A percentile compares a stretch with the other conserved stretches of the same genome.
Evolutionary conservation across 2,888 invertebrate species (phyloP).

Genomic region (Ryuthela nishihirai): DNA sequence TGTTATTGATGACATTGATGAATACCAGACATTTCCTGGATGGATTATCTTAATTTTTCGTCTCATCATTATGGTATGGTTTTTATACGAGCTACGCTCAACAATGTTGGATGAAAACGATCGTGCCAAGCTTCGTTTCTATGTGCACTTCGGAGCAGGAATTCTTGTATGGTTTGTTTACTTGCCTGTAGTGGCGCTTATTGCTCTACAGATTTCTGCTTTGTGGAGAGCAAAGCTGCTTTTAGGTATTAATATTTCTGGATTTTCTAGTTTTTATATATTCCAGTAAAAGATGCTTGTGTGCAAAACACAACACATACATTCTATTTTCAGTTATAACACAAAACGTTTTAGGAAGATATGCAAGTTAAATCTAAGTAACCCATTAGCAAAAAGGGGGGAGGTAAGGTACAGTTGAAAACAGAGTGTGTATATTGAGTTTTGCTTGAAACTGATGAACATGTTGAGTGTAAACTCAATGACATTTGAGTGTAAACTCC

Average conservation of each 20-base stretch:
- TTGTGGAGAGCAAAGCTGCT: conserved; percentile 94
- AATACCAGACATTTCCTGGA: conserved; percentile 97
- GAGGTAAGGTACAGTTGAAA: no score
- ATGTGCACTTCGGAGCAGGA: conserved; percentile 94
- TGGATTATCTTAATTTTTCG: conserved; percentile 87
- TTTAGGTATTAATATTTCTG: conserved; percentile 61
- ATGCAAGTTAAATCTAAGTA: no score
- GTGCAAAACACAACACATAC: no score
- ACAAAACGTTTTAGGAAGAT: no score
- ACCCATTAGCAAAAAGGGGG: no score
- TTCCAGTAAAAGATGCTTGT: no score
- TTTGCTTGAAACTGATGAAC: no score
- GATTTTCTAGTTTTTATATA: background rate
- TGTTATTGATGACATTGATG: conserved; percentile 91
- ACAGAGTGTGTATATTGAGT: no score
- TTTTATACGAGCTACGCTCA: conserved; percentile 66
- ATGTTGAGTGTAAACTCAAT: no score
- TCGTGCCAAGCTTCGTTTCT: conserved; percentile 80
- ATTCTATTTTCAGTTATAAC: no score
- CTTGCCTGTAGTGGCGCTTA: conserved; percentile 86
- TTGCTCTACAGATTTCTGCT: conserved; percentile 87
- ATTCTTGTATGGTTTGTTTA: conserved; percentile 98
- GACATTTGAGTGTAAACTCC: no score
- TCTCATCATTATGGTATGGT: conserved; percentile 83
- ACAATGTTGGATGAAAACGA: conserved; percentile 78